Percentiles rank a stretch among this genome's conserved stretches.
Conservation (phyloP, 2,888 invertebrate genomes). For the Clunio marinus region DNA sequence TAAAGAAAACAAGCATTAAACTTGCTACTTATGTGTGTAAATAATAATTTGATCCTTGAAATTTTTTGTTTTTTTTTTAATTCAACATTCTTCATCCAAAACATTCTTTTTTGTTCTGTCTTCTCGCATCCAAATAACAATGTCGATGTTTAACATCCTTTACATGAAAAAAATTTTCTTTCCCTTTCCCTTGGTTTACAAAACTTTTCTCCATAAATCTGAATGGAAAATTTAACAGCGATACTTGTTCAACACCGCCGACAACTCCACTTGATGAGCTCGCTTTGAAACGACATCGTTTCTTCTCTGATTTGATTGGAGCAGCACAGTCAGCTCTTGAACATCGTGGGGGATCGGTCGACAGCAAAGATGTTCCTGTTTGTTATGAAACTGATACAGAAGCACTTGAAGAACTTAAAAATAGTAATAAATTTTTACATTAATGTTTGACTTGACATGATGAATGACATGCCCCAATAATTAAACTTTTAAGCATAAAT, state of each 20-base stretch:
- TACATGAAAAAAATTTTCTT: too few species aligned
- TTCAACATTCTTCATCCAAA: too few species aligned
- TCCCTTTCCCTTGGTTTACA: not conserved
- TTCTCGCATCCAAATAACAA: too few species aligned
- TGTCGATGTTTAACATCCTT: too few species aligned
- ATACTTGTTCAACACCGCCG: conserved; percentile 51
- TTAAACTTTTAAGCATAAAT: conserved; percentile 14
- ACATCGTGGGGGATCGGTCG: conserved; percentile 72
- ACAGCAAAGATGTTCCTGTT: not conserved
- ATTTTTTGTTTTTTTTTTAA: too few species aligned
- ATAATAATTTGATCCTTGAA: too few species aligned
- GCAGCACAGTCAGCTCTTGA: conserved; percentile 68
- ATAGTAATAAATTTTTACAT: not conserved
- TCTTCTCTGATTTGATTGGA: conserved; percentile 71
- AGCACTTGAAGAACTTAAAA: not conserved
- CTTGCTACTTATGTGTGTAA: too few species aligned
- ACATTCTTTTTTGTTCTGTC: too few species aligned
- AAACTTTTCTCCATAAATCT: not conserved
- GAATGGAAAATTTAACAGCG: too few species aligned
- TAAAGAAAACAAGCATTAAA: too few species aligned
- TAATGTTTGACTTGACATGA: not conserved
- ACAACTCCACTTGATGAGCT: conserved; percentile 76
- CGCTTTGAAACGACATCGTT: conserved; percentile 69
- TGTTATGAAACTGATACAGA: not conserved
- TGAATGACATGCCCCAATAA: not conserved